Conservation (phyloP, 2,113 vertebrate species). For the Elephantulus edwardii region DNA sequence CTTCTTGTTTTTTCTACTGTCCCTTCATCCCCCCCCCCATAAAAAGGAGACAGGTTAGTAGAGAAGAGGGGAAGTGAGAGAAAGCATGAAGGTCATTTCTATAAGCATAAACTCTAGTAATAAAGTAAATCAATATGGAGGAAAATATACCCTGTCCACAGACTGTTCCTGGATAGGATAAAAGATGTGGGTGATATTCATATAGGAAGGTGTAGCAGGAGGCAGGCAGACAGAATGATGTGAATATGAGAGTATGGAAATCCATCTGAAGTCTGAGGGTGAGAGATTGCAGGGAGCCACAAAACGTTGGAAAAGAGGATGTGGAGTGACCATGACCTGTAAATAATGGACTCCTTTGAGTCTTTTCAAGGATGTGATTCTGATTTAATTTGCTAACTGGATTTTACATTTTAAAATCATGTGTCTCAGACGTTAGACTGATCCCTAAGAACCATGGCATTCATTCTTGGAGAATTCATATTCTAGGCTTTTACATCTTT, state of each 20-base stretch:
- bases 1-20: not conserved
- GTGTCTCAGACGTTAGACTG: too few relatives aligned
- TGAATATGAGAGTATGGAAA: fast-evolving
- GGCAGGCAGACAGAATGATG: too few relatives aligned
- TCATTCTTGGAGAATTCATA: too few relatives aligned
- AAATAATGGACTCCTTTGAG: not conserved
- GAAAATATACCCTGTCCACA: not conserved
- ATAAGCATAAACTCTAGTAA: not conserved
- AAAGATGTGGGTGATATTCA: fast-evolving
- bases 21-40: too few relatives aligned
- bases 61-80: not conserved
- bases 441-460: too few relatives aligned
- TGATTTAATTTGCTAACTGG: not conserved
- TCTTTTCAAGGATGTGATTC: not conserved
- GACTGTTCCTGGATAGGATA: not conserved
- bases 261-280: not conserved
- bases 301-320: not conserved
- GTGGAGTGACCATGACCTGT: too few relatives aligned
- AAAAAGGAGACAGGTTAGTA: too few relatives aligned
- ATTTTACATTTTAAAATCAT: not conserved
- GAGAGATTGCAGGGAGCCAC: not conserved
- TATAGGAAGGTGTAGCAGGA: not conserved
- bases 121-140: not conserved
- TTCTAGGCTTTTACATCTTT: too few relatives aligned
- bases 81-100: too few relatives aligned